These are phyloP conservation scores for Rhagoletis zephyria DNA, from an alignment of 1,140 invertebrate genomes.

Conservation along the genomic window DNA sequence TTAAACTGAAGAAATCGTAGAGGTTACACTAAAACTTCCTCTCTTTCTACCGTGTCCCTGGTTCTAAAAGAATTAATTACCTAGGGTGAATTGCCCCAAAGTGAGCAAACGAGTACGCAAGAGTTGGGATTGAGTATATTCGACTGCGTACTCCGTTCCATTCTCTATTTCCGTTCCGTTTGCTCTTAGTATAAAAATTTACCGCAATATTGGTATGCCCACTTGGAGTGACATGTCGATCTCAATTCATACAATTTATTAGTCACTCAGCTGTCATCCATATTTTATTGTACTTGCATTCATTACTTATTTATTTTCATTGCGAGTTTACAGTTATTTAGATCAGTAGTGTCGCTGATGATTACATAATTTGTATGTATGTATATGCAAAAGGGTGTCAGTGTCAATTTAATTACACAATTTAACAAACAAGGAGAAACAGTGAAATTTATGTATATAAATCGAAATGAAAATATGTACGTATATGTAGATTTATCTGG, in stretches of 20 bases:
- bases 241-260: not conserved
- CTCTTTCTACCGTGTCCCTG: too few relatives aligned
- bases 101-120: too few relatives aligned
- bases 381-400: slow-evolving; percentile 22
- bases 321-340: not conserved
- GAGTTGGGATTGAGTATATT: too few relatives aligned
- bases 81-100: too few relatives aligned
- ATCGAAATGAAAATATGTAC: not conserved
- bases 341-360: not conserved
- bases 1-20: too few relatives aligned
- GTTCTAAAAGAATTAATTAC: too few relatives aligned
- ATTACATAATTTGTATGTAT: slow-evolving; percentile 16
- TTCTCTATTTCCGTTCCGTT: too few relatives aligned
- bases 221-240: too few relatives aligned
- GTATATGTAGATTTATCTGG: not conserved
- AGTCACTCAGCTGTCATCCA: not conserved
- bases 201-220: too few relatives aligned
- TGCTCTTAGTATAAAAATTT: too few relatives aligned
- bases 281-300: not conserved
- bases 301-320: slow-evolving; percentile 24
- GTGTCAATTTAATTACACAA: slow-evolving; percentile 41
- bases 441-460: not conserved
- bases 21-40: too few relatives aligned
- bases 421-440: not conserved
- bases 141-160: too few relatives aligned